Evolutionary conservation across 2,113 vertebrate species (phyloP), one percentile per base, ranked within the genome.

Genomic region (Vidua macroura): DNA sequence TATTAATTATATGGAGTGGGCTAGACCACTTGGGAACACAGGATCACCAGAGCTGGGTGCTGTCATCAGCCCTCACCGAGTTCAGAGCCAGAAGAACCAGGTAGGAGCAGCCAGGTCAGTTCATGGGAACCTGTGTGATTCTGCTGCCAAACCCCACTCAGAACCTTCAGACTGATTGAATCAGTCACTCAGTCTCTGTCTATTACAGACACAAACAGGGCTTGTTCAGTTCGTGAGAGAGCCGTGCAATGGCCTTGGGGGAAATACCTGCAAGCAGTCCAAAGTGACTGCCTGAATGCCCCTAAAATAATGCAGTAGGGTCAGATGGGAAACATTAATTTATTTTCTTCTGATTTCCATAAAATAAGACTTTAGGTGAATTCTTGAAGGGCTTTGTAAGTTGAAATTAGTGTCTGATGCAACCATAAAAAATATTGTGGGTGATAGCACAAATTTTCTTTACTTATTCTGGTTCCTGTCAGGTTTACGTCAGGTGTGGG

Each of bases 231-330:
- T 8, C 7, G 19, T 2, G 19, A 17, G 68, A 28, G 48, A 89
- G 66, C 82, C 30, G 35, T 10, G 51, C 27, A 51, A 5, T 21
- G 31, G 51, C 75, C 56, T 20, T 28, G 74, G 62, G 56, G 49
- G 43, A 72, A 84, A 20, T 1, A 41, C 22, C 25, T 69, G 11
- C 41, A 6, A 25, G 51, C 8, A 15, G 5, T 3, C 28, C 52
- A 37, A 6, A 78, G 60, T 2, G 4, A 1, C 46, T n/a, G 21
- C 4, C 0, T 3, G 7, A 21, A 8, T 2, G 0, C 15, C n/a
- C 66, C 44, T 4, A 5, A 64, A 33, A n/a, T 3, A 28, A 14
- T 0, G 10, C 10, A 7, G 28, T 1, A 0, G 14, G 11, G 11
- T 28, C 37, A 52, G 14, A 23, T 5, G 6, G 55, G 18, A 30